A percentile compares a stretch with the other conserved stretches of the same genome.
Evolutionary conservation across 2,113 vertebrate species (phyloP).

Genomic region (Neotoma lepida): DNA sequence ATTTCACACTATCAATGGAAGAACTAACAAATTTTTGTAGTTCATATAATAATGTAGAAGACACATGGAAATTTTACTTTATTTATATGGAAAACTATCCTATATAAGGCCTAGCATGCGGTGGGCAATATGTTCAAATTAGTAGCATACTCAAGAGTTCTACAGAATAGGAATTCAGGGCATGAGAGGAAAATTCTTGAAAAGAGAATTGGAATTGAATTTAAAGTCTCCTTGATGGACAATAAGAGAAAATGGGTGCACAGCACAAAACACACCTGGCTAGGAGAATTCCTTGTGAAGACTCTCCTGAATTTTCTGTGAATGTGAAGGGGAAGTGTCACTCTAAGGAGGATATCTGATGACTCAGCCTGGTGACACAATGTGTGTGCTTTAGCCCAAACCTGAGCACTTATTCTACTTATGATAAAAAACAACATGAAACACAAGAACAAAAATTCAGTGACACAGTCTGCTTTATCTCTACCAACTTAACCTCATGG

Average conservation of each 20-base stretch:
- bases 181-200: not conserved
- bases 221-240: slow-evolving; percentile 6
- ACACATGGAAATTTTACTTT: not conserved
- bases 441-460: not conserved
- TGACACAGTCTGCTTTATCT: not conserved
- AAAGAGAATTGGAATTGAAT: not conserved
- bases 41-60: not conserved
- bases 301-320: not conserved
- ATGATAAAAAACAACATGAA: not conserved
- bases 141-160: not conserved
- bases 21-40: not conserved
- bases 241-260: not conserved
- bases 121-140: not conserved
- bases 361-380: not conserved
- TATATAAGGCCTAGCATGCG: not conserved
- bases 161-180: not conserved
- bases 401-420: not conserved
- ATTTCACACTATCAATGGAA: not conserved
- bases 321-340: not conserved
- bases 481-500: too few species aligned
- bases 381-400: not conserved
- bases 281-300: not conserved
- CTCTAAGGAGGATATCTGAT: not conserved
- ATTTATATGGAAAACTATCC: not conserved
- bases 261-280: slow-evolving; percentile 10